A percentile compares a stretch with the other conserved stretches of the same genome.
phyloP scores from a whole-genome alignment of 2,797 vertebrate genomes.

The Megaceryle alcyon region DNA sequence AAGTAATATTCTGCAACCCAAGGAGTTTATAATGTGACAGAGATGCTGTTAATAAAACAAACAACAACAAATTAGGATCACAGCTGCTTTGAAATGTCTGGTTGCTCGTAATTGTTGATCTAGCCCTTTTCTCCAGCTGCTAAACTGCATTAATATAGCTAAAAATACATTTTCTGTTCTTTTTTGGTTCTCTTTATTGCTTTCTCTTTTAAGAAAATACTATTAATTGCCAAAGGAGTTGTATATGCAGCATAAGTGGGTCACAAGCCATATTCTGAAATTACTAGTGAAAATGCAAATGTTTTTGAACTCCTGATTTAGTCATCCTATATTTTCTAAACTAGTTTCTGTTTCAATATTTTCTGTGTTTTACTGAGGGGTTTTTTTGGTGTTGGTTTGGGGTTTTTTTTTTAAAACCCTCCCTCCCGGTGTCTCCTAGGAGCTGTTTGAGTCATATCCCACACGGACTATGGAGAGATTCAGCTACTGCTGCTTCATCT shows the following conservation, averaged over 20 bases:
- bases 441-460: slow-evolving; percentile 6
- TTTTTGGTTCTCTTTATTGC: not conserved
- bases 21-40: not conserved
- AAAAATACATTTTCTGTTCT: not conserved
- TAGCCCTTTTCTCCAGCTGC: not conserved
- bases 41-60: not conserved
- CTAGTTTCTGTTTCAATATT: not conserved
- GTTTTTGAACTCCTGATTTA: not conserved
- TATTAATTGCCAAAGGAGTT: not conserved
- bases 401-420: not conserved
- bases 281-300: not conserved
- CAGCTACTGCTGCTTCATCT: not conserved
- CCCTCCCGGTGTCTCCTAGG: not conserved
- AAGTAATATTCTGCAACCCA: not conserved
- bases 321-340: not conserved
- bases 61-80: not conserved
- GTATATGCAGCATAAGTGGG: not conserved
- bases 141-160: not conserved
- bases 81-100: not conserved
- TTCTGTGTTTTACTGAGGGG: not conserved
- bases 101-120: not conserved
- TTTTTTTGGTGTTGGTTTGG: not conserved
- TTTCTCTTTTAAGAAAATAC: not conserved
- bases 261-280: not conserved
- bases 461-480: not conserved